Base-by-base conservation (phyloP, 37 sponge, comb jelly and placozoan genomes). In the Cladorhizidae sp. region DNA sequence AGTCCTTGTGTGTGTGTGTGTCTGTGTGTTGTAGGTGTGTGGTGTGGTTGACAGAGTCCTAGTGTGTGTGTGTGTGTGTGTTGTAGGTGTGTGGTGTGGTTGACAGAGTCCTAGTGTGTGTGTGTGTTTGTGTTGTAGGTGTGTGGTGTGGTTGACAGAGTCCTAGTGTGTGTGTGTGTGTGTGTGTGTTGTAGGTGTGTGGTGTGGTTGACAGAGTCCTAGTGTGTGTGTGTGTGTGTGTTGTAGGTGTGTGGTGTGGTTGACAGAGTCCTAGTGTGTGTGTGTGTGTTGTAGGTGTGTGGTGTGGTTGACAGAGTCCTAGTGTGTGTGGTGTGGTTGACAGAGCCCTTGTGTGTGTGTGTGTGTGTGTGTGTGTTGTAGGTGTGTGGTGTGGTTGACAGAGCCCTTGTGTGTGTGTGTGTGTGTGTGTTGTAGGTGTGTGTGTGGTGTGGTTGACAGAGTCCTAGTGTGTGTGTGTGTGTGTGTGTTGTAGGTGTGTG, bases 131-230 rank as follows among this genome's bases (percentile, higher is more conserved):
- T 12, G 49, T 45, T 45, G 49, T 45, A 9, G 49, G 49, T 57
- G 9, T 22, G 12, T 12, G 12, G 55, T 54, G 55, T 54, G 55
- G 12, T 12, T 17, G 55, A 12, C 12, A 12, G 55, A 12, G 32
- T 37, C 11, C 75, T 25, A 20, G 17, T 12, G 17, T 54, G 17
- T 54, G 17, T 54, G 17, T 54, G 55, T 54, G 17, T 54, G 17
- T 20, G 55, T 54, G 55, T 54, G 17, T 54, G 12, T 20, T n/a
- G n/a, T n/a, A n/a, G n/a, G n/a, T n/a, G 17, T 54, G 12, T 54
- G 12, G 55, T 54, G 79, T 64, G 31, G 14, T 65, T 40, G 23
- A 25, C 32, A 68, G 72, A n/a, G n/a, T n/a, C n/a, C n/a, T n/a
- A n/a, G n/a, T n/a, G n/a, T n/a, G n/a, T n/a, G n/a, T n/a, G n/a